phyloP scores from a whole-genome alignment of 64 coral and sea anemone species.

The Porites lutea region DNA sequence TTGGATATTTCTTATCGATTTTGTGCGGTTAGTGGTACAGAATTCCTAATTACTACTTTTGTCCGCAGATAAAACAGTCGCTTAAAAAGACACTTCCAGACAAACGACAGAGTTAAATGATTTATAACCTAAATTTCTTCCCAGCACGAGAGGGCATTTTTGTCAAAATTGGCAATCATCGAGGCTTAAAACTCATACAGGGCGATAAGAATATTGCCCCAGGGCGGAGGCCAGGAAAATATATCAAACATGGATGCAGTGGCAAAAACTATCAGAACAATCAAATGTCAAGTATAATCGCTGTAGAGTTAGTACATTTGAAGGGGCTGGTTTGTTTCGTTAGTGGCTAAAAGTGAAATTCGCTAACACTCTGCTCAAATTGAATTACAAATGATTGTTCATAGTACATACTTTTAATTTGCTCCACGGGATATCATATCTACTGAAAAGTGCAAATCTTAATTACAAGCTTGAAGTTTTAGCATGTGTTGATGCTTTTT shows the following conservation, averaged over 20 bases:
- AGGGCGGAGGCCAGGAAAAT: not conserved
- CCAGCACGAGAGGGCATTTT: not conserved
- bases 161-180: not conserved
- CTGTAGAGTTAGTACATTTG: not conserved
- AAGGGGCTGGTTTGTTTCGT: not conserved
- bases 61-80: not conserved
- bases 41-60: not conserved
- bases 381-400: not conserved
- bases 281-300: not conserved
- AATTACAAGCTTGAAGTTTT: not conserved
- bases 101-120: constrained; percentile 20
- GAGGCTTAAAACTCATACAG: not conserved
- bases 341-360: not conserved
- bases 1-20: not conserved
- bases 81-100: not conserved
- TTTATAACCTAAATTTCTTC: not conserved
- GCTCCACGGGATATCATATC: not conserved
- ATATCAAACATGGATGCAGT: not conserved
- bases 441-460: not conserved
- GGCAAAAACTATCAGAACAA: no score
- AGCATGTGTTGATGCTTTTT: no score
- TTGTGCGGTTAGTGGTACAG: not conserved
- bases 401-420: not conserved
- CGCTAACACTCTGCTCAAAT: not conserved
- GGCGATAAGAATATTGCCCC: constrained; percentile 12